A percentile compares a stretch with the other conserved stretches of the same genome.
Evolutionary conservation across 2,888 invertebrate genomes (phyloP).

Genomic region (Yponomeuta evonymella): DNA sequence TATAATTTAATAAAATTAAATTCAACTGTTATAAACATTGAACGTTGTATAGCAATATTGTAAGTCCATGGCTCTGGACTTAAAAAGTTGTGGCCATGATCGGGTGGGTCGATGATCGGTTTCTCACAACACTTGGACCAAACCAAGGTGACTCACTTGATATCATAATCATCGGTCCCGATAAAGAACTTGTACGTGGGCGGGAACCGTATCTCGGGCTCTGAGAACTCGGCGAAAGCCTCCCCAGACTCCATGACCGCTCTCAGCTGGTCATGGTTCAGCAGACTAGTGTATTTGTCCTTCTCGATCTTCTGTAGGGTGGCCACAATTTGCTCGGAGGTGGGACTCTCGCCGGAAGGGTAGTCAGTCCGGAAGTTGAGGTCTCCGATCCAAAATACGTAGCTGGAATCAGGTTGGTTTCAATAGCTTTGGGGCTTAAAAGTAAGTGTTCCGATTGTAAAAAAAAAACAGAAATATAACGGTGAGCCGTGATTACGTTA

Average conservation of each 20-base stretch:
- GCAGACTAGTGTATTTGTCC: slow-evolving; percentile 78
- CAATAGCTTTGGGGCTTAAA: neutral
- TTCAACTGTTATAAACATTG: no score
- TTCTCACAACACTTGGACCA: no score
- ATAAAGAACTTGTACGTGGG: slow-evolving; percentile 92
- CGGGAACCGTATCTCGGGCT: slow-evolving; percentile 84
- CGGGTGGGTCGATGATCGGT: no score
- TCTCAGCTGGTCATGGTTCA: slow-evolving; percentile 85
- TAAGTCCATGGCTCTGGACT: no score
- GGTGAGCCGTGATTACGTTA: no score
- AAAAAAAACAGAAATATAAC: no score
- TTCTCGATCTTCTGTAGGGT: slow-evolving; percentile 79
- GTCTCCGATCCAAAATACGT: slow-evolving; percentile 95
- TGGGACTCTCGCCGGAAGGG: slow-evolving; percentile 76
- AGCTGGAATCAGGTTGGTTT: slow-evolving; percentile 69
- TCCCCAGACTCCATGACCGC: slow-evolving; percentile 82
- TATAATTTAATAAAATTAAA: no score
- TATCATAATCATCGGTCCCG: slow-evolving; percentile 84
- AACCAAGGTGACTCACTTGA: slow-evolving; percentile 77
- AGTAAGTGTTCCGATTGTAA: neutral
- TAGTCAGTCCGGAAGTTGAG: slow-evolving; percentile 89
- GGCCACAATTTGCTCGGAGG: slow-evolving; percentile 81
- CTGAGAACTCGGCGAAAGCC: slow-evolving; percentile 89
- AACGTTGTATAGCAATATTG: no score
- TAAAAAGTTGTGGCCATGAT: no score